phyloP scores from a whole-genome alignment of 2,113 vertebrate genomes.

The Catharus fuscescens region DNA sequence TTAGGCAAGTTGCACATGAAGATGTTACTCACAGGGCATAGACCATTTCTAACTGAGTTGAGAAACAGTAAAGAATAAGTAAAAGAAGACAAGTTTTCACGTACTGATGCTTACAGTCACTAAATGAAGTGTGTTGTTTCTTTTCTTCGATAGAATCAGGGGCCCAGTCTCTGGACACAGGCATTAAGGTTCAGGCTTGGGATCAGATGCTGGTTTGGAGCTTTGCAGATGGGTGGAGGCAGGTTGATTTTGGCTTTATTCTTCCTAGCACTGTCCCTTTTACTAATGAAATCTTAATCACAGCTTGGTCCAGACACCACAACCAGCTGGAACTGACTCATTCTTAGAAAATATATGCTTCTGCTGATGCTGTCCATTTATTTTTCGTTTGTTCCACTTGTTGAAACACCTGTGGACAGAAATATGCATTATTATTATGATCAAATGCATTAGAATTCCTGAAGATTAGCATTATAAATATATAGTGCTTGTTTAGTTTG shows the following conservation, averaged over 20 bases:
- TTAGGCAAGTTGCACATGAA: not conserved
- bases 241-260: constrained; percentile 28
- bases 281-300: constrained; percentile 12
- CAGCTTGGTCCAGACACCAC: not conserved
- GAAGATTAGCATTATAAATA: not conserved
- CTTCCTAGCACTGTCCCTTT: not conserved
- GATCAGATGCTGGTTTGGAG: not conserved
- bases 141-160: not conserved
- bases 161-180: not conserved
- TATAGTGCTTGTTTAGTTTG: not conserved
- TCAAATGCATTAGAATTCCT: not conserved
- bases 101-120: not conserved
- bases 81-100: not conserved
- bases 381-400: not conserved
- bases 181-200: not conserved
- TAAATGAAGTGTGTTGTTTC: not conserved
- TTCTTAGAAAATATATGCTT: constrained; percentile 28
- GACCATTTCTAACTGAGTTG: not conserved
- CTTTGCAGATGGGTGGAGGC: constrained; percentile 10
- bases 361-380: not conserved
- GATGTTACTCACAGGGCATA: not conserved
- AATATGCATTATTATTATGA: not conserved
- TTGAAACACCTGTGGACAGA: not conserved
- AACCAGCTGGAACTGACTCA: constrained; percentile 37
- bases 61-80: not conserved